These are phyloP conservation scores for Drosophila pseudoobscura DNA, from an alignment of 1,140 invertebrate species.

Conservation along the genomic window DNA sequence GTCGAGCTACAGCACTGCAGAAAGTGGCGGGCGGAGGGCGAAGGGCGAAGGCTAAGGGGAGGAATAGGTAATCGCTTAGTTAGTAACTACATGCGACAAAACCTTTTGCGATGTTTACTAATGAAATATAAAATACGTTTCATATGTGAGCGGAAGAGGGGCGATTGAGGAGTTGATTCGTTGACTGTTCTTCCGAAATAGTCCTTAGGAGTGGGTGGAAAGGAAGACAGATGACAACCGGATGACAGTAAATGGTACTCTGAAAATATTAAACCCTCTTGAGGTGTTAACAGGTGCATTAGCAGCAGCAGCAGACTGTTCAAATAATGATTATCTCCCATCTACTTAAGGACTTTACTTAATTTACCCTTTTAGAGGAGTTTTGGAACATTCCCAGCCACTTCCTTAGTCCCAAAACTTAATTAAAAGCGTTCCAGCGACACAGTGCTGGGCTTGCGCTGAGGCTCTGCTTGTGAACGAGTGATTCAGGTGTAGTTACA, in stretches of 20 bases:
- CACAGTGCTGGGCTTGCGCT: constrained; percentile 9
- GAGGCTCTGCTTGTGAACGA: too few species aligned
- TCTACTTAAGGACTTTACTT: constrained; percentile 7
- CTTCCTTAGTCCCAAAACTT: constrained; percentile 10
- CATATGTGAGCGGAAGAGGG: constrained; percentile 34
- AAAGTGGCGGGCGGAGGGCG: background rate
- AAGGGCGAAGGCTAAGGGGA: constrained; percentile 3
- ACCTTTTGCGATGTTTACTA: constrained; percentile 68
- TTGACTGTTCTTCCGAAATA: background rate
- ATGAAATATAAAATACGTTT: constrained; percentile 67
- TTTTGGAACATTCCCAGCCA: constrained; percentile 1
- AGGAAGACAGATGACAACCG: too few species aligned
- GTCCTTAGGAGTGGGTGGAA: too few species aligned
- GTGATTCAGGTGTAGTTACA: too few species aligned
- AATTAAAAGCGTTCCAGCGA: constrained; percentile 39
- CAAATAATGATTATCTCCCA: constrained; percentile 5
- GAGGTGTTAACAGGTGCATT: too few species aligned
- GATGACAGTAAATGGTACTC: too few species aligned
- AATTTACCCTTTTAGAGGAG: background rate
- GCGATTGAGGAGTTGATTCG: constrained; percentile 24
- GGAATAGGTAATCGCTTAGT: constrained; percentile 71
- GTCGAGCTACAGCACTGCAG: constrained; percentile 30
- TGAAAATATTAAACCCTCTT: too few species aligned
- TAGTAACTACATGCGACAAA: constrained; percentile 64
- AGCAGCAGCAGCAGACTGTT: too few species aligned